These are phyloP conservation scores for Tuta absoluta DNA, from an alignment of 2,888 invertebrate species.

Conservation along the genomic window DNA sequence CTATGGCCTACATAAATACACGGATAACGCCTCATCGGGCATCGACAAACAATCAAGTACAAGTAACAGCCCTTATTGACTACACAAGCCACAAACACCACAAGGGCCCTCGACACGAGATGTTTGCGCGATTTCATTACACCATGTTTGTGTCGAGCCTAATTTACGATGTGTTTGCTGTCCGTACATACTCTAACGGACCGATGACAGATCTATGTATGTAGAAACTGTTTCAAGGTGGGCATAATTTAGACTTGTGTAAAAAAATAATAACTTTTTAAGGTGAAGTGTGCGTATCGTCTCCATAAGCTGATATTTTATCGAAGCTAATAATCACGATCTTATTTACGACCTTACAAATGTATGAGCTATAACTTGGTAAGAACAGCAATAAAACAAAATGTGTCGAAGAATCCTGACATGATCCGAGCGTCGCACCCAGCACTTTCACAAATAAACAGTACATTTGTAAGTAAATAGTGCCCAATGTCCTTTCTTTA, in stretches of 20 bases:
- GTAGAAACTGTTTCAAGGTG: slow-evolving; percentile 32
- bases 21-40: slow-evolving; percentile 30
- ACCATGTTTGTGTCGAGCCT: slow-evolving; percentile 68
- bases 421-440: slow-evolving; percentile 29
- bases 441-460: slow-evolving; percentile 42
- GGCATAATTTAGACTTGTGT: slow-evolving; percentile 1
- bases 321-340: slow-evolving; percentile 11
- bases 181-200: slow-evolving; percentile 65
- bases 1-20: slow-evolving; percentile 28
- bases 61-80: slow-evolving; percentile 62
- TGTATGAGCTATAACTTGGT: slow-evolving; percentile 24
- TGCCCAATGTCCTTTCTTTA: slow-evolving; percentile 47
- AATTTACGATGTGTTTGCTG: slow-evolving; percentile 77
- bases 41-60: slow-evolving; percentile 33
- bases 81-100: slow-evolving; percentile 63
- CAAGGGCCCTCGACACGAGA: slow-evolving; percentile 52
- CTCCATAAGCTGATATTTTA: not conserved
- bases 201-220: slow-evolving; percentile 51
- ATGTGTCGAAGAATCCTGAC: slow-evolving; percentile 26
- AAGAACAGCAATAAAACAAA: slow-evolving; percentile 29
- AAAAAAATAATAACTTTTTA: not conserved
- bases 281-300: not conserved
- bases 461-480: slow-evolving; percentile 49
- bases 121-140: slow-evolving; percentile 75
- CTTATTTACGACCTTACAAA: slow-evolving; percentile 9